Evolutionary conservation across 2,888 invertebrate species (phyloP).

Genomic region (Acutogordius australiensis): DNA sequence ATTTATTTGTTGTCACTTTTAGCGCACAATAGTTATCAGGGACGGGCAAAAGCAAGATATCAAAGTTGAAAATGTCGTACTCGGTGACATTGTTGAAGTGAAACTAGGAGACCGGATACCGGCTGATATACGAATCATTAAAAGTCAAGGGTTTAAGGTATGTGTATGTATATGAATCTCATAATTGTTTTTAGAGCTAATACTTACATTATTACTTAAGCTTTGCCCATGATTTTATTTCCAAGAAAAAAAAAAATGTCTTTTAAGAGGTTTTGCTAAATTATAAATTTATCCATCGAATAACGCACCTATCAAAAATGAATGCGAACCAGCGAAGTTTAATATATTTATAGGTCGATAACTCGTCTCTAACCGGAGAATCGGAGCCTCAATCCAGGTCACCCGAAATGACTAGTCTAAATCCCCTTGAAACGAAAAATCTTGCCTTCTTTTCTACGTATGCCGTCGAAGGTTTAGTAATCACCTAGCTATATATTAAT

Average conservation of each 20-base stretch:
- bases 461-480: conserved; percentile 72
- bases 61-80: conserved; percentile 43
- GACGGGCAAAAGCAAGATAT: conserved; percentile 28
- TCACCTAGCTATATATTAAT: no score
- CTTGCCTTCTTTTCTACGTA: conserved; percentile 80
- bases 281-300: no score
- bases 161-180: no score
- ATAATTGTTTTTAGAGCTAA: no score
- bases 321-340: no score
- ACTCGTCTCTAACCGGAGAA: conserved; percentile 74
- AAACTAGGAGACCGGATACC: conserved; percentile 96
- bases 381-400: conserved; percentile 70
- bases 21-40: conserved; percentile 52
- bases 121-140: conserved; percentile 79
- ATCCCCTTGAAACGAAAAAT: conserved; percentile 74
- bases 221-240: no score
- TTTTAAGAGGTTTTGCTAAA: no score
- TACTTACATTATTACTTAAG: no score
- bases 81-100: conserved; percentile 90
- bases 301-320: no score
- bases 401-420: conserved; percentile 63
- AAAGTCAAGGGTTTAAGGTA: conserved; percentile 67
- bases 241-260: no score
- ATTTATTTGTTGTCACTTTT: conserved; percentile 19
- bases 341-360: conserved; percentile 33